Evolutionary conservation across 2,113 vertebrate species (phyloP).

Genomic region (Emydocephalus ijimae): DNA sequence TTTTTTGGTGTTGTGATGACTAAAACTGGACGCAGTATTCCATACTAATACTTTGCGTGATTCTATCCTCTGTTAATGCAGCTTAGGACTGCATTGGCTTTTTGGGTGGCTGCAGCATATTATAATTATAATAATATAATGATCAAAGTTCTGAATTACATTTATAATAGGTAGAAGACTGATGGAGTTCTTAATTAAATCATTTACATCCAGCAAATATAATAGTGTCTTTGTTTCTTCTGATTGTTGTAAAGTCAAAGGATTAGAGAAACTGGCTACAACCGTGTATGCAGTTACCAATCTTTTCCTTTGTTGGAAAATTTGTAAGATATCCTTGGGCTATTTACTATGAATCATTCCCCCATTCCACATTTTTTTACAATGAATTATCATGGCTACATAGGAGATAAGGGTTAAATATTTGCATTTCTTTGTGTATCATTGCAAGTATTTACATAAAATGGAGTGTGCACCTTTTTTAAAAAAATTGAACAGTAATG

Average conservation of each 20-base stretch:
- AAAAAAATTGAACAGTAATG: not conserved
- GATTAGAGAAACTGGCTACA: not conserved
- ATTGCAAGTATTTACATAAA: not conserved
- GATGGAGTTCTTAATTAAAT: not conserved
- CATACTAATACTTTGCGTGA: not conserved
- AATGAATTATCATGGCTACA: not conserved
- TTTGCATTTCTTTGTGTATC: not conserved
- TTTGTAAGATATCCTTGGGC: not conserved
- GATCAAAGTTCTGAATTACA: slow-evolving; percentile 9
- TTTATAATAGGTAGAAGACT: slow-evolving; percentile 7
- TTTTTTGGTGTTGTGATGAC: not conserved
- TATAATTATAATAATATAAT: not conserved
- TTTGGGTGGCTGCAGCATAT: not conserved
- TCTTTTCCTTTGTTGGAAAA: not conserved
- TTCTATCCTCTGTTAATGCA: not conserved
- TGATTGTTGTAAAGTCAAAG: not conserved
- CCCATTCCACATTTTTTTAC: not conserved
- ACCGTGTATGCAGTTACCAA: not conserved
- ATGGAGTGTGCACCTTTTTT: not conserved
- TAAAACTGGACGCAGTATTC: not conserved
- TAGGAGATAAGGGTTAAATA: not conserved
- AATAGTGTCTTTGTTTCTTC: not conserved
- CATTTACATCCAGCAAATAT: slow-evolving; percentile 13
- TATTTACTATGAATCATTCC: not conserved
- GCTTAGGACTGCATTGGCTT: not conserved